phyloP scores from a whole-genome alignment of 2,113 vertebrate genomes.

The Pterocles burchelli region DNA sequence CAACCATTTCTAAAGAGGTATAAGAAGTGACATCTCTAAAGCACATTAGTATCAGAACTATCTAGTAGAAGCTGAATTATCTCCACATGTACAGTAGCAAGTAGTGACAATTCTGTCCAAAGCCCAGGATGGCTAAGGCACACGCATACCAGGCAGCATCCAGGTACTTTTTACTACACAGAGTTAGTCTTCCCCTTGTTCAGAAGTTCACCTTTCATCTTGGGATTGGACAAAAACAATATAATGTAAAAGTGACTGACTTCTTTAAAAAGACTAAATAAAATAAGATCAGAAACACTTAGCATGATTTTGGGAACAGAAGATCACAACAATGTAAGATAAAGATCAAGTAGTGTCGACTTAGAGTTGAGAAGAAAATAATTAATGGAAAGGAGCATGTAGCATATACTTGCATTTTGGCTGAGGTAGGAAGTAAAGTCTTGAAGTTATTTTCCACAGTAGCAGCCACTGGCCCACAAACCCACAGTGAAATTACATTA shows the following conservation, averaged over 20 bases:
- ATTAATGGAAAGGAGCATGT: not conserved
- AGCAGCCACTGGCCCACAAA: constrained; percentile 2
- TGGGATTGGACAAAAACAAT: not conserved
- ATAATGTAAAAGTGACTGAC: not conserved
- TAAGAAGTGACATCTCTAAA: not conserved
- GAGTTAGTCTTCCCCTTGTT: not conserved
- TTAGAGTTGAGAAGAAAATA: not conserved
- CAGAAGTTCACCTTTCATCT: not conserved
- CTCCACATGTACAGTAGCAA: not conserved
- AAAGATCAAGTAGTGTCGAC: not conserved
- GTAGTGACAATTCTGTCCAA: not conserved
- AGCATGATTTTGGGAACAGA: not conserved
- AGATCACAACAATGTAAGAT: not conserved
- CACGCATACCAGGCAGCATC: not conserved
- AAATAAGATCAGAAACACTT: not conserved
- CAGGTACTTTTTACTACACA: not conserved
- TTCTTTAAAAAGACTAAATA: not conserved
- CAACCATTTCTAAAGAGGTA: not conserved
- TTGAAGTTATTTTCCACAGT: not conserved
- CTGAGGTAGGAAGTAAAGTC: not conserved
- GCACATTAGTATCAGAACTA: not conserved
- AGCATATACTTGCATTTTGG: not conserved
- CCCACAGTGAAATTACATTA: not conserved
- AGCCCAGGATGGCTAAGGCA: not conserved
- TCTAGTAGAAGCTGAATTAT: not conserved